phyloP scores from a whole-genome alignment of 2,113 vertebrate species.

The Platichthys flesus region DNA sequence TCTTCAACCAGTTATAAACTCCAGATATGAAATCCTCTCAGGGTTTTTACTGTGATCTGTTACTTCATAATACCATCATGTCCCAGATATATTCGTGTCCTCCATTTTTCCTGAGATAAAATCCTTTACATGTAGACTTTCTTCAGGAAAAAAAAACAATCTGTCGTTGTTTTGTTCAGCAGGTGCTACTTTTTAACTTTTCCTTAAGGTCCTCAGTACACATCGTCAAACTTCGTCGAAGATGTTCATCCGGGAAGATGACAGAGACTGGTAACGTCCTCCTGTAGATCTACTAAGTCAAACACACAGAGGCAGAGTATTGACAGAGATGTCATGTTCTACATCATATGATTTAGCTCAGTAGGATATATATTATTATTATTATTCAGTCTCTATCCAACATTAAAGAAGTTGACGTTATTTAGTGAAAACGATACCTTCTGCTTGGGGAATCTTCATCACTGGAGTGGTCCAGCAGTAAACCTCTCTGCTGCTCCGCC shows the following conservation, averaged over 20 bases:
- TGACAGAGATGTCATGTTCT: neutral
- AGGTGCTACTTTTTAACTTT: neutral
- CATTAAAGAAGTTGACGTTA: neutral
- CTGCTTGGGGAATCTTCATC: constrained; percentile 83
- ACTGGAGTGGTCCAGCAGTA: constrained; percentile 89
- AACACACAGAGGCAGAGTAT: constrained; percentile 41
- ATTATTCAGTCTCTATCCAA: neutral
- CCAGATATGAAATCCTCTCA: no score
- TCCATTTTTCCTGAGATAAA: neutral
- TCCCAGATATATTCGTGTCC: neutral
- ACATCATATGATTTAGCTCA: neutral
- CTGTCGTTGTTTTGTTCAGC: neutral
- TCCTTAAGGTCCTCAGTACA: neutral
- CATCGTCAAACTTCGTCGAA: constrained; percentile 86
- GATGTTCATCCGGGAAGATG: constrained; percentile 84
- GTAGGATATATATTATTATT: neutral
- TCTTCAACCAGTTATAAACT: neutral
- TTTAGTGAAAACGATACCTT: constrained; percentile 74
- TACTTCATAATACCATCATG: neutral
- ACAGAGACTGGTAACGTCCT: constrained; percentile 89
- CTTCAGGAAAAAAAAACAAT: neutral
- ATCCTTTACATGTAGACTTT: neutral
- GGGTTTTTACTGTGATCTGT: neutral
- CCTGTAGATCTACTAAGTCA: constrained; percentile 81
- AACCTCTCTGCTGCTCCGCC: constrained; percentile 86